These are phyloP conservation scores for Drosophila busckii DNA, from an alignment of 1,140 invertebrate species.

Conservation along the genomic window DNA sequence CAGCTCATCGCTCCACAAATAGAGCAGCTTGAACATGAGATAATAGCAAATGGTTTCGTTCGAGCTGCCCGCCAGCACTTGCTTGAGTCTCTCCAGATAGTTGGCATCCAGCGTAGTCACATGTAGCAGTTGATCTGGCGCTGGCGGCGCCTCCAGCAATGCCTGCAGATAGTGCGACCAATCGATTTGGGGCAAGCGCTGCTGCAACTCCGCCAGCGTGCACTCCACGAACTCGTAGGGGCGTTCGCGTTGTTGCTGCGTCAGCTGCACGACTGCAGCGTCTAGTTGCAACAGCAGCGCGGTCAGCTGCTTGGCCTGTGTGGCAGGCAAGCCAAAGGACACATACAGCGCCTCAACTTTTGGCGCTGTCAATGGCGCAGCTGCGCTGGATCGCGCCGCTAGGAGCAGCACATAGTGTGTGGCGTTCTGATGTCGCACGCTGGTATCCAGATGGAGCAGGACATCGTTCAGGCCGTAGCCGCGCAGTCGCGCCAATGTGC, in stretches of 20 bases:
- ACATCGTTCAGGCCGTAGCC: slow-evolving; percentile 43
- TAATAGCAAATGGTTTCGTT: slow-evolving; percentile 58
- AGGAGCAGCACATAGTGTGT: slow-evolving; percentile 40
- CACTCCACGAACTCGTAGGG: slow-evolving; percentile 4
- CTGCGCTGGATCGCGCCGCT: slow-evolving; percentile 8
- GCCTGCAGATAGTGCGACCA: slow-evolving; percentile 42
- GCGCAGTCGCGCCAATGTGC: slow-evolving; percentile 31
- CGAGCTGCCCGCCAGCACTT: slow-evolving; percentile 20
- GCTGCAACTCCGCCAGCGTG: slow-evolving; percentile 23
- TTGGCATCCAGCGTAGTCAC: slow-evolving; percentile 15
- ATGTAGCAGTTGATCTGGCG: slow-evolving; percentile 29
- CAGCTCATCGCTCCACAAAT: slow-evolving; percentile 33
- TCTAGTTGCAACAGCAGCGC: slow-evolving; percentile 38
- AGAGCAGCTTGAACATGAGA: slow-evolving; percentile 58
- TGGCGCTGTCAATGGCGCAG: background rate
- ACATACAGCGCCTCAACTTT: slow-evolving; percentile 31
- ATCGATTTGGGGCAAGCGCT: slow-evolving; percentile 36
- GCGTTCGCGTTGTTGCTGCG: slow-evolving; percentile 3
- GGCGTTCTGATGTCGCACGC: slow-evolving; percentile 44
- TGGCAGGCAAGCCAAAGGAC: slow-evolving; percentile 36
- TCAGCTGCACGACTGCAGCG: slow-evolving; percentile 25
- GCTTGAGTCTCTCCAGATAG: slow-evolving; percentile 37
- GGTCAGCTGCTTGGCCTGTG: slow-evolving; percentile 30
- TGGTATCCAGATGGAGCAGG: slow-evolving; percentile 43
- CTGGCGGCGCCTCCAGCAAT: slow-evolving; percentile 1